A percentile compares a stretch with the other conserved stretches of the same genome.
phyloP scores from a whole-genome alignment of 1,140 invertebrate species.

The Penaeus chinensis region DNA sequence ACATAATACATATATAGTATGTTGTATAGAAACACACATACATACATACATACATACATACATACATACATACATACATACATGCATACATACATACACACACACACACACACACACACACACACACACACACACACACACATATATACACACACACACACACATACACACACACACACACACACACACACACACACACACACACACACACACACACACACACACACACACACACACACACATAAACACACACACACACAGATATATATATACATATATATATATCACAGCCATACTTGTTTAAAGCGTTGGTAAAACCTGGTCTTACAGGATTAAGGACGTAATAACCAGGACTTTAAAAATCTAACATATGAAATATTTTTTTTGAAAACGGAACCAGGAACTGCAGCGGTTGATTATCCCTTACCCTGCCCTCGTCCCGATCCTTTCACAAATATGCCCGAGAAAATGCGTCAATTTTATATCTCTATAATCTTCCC shows the following conservation, averaged over 20 bases:
- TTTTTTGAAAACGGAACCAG: no score
- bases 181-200: neutral
- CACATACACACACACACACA: neutral
- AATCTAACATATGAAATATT: no score
- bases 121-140: neutral
- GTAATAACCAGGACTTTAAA: no score
- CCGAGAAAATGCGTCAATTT: no score
- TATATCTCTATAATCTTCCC: no score
- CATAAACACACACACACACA: neutral
- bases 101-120: neutral
- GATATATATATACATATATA: neutral
- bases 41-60: neutral
- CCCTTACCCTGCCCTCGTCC: no score
- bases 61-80: neutral
- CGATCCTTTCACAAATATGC: no score
- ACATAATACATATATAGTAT: conserved; percentile 11
- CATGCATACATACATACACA: neutral
- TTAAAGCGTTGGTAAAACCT: no score
- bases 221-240: neutral
- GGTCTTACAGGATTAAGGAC: no score
- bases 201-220: neutral
- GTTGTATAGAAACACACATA: neutral
- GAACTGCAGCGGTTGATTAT: no score
- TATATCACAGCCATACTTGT: no score
- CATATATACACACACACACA: neutral